Evolutionary conservation across 2,113 vertebrate genomes (phyloP).

Genomic region (Caracal caracal): DNA sequence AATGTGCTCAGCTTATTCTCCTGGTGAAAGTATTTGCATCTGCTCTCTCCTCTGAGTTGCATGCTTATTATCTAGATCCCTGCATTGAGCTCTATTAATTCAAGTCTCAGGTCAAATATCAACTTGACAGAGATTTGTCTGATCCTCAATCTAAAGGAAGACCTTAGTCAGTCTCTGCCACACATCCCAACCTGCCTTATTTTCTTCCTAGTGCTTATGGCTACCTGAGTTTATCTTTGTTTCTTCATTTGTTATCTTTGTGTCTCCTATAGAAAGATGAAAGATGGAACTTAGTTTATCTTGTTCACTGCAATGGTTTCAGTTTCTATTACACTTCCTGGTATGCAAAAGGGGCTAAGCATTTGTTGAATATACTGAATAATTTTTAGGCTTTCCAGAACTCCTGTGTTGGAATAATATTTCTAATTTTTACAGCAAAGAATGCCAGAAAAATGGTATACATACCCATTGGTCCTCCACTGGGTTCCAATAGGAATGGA

Average conservation of each 20-base stretch:
- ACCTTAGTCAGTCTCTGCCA: neutral
- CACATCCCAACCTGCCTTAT: neutral
- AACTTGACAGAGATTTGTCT: neutral
- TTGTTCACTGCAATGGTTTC: neutral
- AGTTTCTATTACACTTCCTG: neutral
- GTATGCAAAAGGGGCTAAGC: neutral
- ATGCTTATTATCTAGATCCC: neutral
- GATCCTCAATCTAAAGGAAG: neutral
- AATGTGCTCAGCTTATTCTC: neutral
- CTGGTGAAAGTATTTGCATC: neutral
- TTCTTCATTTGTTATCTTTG: neutral
- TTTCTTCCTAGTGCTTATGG: neutral
- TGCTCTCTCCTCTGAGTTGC: neutral
- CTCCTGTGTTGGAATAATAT: neutral
- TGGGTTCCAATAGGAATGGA: neutral
- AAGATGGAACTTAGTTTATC: neutral
- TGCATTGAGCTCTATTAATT: neutral
- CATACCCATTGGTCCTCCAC: neutral
- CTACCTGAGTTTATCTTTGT: neutral
- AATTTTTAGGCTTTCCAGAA: neutral
- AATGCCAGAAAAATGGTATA: neutral
- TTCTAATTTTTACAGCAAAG: neutral
- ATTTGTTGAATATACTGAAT: neutral
- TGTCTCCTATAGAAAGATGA: neutral
- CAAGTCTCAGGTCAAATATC: neutral